phyloP scores from a whole-genome alignment of 1,140 invertebrate species.

The Drosophila bipectinata region DNA sequence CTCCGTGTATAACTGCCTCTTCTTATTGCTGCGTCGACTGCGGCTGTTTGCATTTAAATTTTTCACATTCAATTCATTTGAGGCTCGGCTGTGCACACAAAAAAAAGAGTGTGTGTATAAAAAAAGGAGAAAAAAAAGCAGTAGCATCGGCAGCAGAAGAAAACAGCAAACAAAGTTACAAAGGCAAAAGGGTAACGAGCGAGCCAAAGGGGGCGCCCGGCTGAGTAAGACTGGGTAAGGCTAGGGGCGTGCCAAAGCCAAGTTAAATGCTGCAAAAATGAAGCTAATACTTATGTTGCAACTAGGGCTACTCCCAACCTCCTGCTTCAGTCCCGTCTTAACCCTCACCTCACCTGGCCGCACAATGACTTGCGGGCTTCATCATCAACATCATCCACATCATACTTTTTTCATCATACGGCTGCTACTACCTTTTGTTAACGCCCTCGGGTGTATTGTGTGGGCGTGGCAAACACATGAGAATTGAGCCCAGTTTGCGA shows the following conservation, averaged over 20 bases:
- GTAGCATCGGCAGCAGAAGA: constrained; percentile 35
- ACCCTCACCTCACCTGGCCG: constrained; percentile 25
- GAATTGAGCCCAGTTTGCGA: constrained; percentile 28
- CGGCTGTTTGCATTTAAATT: constrained; percentile 81
- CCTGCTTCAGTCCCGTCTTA: neutral
- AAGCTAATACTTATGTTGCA: constrained; percentile 80
- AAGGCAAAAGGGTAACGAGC: constrained; percentile 47
- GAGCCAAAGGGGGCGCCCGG: neutral
- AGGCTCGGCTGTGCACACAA: constrained; percentile 62
- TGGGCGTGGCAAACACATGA: constrained; percentile 68
- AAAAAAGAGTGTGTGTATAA: constrained; percentile 25
- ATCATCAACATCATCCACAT: constrained; percentile 35
- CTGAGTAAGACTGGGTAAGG: neutral
- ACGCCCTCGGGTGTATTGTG: constrained; percentile 46
- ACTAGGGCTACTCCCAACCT: constrained; percentile 53
- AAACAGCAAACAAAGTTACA: constrained; percentile 72
- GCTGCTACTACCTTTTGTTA: constrained; percentile 52
- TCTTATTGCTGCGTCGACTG: constrained; percentile 63
- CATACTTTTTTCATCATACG: constrained; percentile 51
- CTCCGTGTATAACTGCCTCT: constrained; percentile 3
- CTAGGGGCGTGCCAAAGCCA: constrained; percentile 9
- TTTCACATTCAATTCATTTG: constrained; percentile 82
- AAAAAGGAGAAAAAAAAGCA: constrained; percentile 4
- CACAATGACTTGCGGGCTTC: constrained; percentile 67
- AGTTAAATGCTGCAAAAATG: constrained; percentile 73